Percentiles rank a stretch among this genome's conserved stretches.
phyloP scores from a whole-genome alignment of 2,797 vertebrate genomes.

The Danio tinwini region DNA sequence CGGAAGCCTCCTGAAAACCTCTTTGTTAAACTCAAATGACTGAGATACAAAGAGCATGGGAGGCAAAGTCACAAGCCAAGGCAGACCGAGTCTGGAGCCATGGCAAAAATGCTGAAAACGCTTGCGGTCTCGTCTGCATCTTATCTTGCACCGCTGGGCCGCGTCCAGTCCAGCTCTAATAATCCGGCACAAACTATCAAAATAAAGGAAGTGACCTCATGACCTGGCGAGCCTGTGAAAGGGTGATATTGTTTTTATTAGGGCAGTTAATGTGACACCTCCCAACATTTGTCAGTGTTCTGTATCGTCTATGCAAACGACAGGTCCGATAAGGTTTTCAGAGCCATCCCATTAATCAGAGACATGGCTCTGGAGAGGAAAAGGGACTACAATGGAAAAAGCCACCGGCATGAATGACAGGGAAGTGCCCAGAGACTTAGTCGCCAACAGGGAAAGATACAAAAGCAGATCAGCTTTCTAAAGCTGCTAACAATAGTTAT shows the following conservation, averaged over 20 bases:
- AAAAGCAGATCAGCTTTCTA: slow-evolving; percentile 12
- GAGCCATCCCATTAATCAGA: slow-evolving; percentile 58
- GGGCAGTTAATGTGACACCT: slow-evolving; percentile 63
- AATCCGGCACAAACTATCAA: slow-evolving; percentile 68
- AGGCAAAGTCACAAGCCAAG: slow-evolving; percentile 52
- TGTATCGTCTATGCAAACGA: slow-evolving; percentile 47
- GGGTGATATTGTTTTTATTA: slow-evolving; percentile 71
- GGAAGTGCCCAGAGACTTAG: slow-evolving; percentile 45
- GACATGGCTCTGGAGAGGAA: slow-evolving; percentile 29
- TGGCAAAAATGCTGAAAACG: slow-evolving; percentile 61
- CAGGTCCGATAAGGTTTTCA: slow-evolving; percentile 42
- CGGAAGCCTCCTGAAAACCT: slow-evolving; percentile 67
- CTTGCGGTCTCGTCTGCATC: slow-evolving; percentile 68
- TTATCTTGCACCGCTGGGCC: slow-evolving; percentile 68
- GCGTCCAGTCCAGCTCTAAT: slow-evolving; percentile 76
- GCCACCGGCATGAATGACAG: slow-evolving; percentile 42
- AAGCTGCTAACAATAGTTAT: slow-evolving; percentile 36
- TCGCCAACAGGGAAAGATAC: neutral
- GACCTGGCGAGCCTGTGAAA: slow-evolving; percentile 67
- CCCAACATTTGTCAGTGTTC: slow-evolving; percentile 54
- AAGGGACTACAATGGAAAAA: slow-evolving; percentile 46
- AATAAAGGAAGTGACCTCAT: slow-evolving; percentile 78
- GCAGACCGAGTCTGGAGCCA: slow-evolving; percentile 62
- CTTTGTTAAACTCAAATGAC: slow-evolving; percentile 67
- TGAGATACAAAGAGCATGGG: slow-evolving; percentile 54